Evolutionary conservation across 2,888 invertebrate species (phyloP).

Genomic region (Anorthoa munda): DNA sequence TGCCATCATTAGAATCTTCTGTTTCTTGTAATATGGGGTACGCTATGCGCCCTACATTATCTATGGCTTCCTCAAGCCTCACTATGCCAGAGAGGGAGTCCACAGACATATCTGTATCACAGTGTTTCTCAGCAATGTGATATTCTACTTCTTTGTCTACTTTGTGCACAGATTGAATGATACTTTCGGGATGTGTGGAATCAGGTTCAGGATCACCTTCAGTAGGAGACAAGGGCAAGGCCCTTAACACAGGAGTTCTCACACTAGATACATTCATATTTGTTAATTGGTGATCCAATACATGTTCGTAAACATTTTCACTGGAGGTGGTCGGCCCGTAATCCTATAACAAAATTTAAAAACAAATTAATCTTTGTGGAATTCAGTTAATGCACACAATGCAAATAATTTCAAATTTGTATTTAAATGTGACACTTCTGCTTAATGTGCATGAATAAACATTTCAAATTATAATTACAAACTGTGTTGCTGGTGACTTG

Average conservation of each 20-base stretch:
- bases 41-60: slow-evolving; percentile 83
- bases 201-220: slow-evolving; percentile 87
- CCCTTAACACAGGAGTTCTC: slow-evolving; percentile 86
- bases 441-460: slow-evolving; percentile 46
- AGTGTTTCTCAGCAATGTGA: slow-evolving; percentile 83
- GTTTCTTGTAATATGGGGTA: slow-evolving; percentile 86
- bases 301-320: slow-evolving; percentile 87
- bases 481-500: slow-evolving; percentile 12
- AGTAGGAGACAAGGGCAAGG: slow-evolving; percentile 82
- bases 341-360: slow-evolving; percentile 84
- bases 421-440: slow-evolving; percentile 34
- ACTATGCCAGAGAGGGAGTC: slow-evolving; percentile 86
- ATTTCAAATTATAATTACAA: slow-evolving; percentile 43
- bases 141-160: slow-evolving; percentile 86
- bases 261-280: slow-evolving; percentile 88
- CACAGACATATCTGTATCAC: slow-evolving; percentile 84
- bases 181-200: slow-evolving; percentile 87
- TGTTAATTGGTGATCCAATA: slow-evolving; percentile 88
- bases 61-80: slow-evolving; percentile 85
- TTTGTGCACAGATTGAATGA: slow-evolving; percentile 84
- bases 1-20: slow-evolving; percentile 84
- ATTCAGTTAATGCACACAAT: slow-evolving; percentile 25
- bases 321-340: slow-evolving; percentile 91
- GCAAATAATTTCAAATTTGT: slow-evolving; percentile 34
- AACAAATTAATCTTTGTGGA: slow-evolving; percentile 43